Percentiles rank a stretch among this genome's conserved stretches.
Evolutionary conservation across 2,113 vertebrate species (phyloP).

Genomic region (Origma solitaria): DNA sequence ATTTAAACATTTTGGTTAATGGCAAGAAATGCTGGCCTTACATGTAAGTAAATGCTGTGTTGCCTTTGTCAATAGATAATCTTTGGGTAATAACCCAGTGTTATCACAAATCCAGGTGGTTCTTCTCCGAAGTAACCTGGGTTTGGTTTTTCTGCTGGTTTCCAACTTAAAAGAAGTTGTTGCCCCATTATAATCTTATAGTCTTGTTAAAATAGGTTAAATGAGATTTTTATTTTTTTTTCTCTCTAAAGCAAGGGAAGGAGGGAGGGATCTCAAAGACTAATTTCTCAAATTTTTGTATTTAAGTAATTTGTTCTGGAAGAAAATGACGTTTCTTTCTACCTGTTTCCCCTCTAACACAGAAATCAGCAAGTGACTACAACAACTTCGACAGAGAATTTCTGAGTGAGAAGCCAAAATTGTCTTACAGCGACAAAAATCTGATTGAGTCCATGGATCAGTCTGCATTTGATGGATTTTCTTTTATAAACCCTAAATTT

Average conservation of each 20-base stretch:
- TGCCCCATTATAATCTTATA: accelerated
- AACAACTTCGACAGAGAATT: slow-evolving; percentile 98
- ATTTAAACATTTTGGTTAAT: background rate
- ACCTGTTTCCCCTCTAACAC: background rate
- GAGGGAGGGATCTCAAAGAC: background rate
- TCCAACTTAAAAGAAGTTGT: background rate
- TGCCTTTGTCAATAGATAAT: background rate
- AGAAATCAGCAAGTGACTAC: slow-evolving; percentile 91
- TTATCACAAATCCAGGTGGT: background rate
- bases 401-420: slow-evolving; percentile 90
- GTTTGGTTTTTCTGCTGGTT: background rate
- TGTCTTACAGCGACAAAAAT: slow-evolving; percentile 93
- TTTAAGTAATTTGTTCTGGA: background rate
- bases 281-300: background rate
- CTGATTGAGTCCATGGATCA: slow-evolving; percentile 99
- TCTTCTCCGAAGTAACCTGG: background rate
- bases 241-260: background rate
- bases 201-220: background rate
- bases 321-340: background rate
- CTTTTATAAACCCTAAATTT: slow-evolving; percentile 91
- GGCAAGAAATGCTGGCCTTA: background rate
- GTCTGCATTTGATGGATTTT: slow-evolving; percentile 88
- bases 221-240: background rate
- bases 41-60: background rate
- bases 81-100: background rate